Base-by-base conservation (phyloP, 2,888 invertebrate species). In the Tinea trinotella region DNA sequence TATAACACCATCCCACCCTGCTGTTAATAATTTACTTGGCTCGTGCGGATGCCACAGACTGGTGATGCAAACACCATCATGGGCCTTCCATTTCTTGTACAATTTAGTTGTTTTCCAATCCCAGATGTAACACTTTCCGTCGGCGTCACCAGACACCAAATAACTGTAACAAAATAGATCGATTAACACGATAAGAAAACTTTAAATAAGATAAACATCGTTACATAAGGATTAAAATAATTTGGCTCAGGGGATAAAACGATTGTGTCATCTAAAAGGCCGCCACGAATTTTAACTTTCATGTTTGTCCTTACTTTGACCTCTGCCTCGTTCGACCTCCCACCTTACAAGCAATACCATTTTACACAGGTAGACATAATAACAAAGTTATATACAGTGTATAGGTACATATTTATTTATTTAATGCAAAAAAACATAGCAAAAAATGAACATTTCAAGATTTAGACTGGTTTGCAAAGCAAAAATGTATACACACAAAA, bases 21-120 rank as follows among this genome's bases (percentile, higher is more conserved):
- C 98, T 0, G 98, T 97, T n/a, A 96, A 94, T 55, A 99, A 89
- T 74, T 96, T 95, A 68, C 98, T 98, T 1, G 98, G 95, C 76
- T 99, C 99, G 70, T 99, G 99, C 0, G 99, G 99, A 87, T 99
- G 99, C 99, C 99, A 99, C 12, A 99, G 85, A 0, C 93, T 91
- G 12, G 92, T 90, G 58, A 98, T 98, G 71, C 99, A 99, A 12
- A 99, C 98, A 57, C 96, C 96, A 62, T 99, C 98, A 73, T 99
- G 99, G 0, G 99, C 99, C 77, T 99, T 98, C 96, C 99, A 99
- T 73, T 98, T 98, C 76, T 96, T 97, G 80, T 96, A 97, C 58
- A 99, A 87, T 82, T 98, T 98, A 59, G 99, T 99, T 0, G 98
- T 97, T 75, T 99, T 99, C 99, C 99, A 99, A 72, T 99, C 99